Conservation (phyloP, 2,888 invertebrate species). For the Hypercompe scribonia region DNA sequence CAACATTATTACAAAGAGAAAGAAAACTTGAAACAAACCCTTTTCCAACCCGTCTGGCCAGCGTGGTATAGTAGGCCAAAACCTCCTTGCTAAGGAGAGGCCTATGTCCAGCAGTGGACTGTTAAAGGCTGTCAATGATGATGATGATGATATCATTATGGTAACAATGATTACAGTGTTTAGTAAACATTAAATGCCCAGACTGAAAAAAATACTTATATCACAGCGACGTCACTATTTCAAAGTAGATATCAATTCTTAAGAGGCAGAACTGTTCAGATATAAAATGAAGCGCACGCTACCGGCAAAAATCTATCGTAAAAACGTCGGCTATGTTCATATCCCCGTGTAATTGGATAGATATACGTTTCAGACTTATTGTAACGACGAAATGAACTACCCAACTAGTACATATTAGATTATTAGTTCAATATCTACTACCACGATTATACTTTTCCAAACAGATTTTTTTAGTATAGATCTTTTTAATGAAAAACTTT, state of each 20-base stretch:
- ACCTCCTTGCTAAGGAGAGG: too few species aligned
- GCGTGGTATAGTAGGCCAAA: too few species aligned
- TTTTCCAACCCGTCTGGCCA: too few species aligned
- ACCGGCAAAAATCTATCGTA: background rate
- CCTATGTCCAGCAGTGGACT: too few species aligned
- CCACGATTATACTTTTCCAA: background rate
- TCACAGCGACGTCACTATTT: background rate
- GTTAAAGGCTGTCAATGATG: too few species aligned
- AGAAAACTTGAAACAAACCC: too few species aligned
- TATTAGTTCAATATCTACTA: background rate
- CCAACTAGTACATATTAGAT: background rate
- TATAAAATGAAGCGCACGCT: background rate
- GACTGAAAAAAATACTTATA: background rate
- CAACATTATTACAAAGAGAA: too few species aligned
- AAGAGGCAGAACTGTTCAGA: background rate
- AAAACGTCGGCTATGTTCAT: background rate
- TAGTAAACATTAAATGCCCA: background rate
- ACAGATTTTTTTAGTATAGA: background rate
- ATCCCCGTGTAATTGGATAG: constrained; percentile 10
- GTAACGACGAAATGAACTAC: constrained; percentile 2
- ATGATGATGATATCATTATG: too few species aligned
- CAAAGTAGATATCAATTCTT: background rate
- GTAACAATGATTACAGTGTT: background rate
- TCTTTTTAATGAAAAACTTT: background rate
- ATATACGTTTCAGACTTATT: constrained; percentile 1